Conservation (phyloP, 2,797 vertebrate species). For the Hirundo rustica region DNA sequence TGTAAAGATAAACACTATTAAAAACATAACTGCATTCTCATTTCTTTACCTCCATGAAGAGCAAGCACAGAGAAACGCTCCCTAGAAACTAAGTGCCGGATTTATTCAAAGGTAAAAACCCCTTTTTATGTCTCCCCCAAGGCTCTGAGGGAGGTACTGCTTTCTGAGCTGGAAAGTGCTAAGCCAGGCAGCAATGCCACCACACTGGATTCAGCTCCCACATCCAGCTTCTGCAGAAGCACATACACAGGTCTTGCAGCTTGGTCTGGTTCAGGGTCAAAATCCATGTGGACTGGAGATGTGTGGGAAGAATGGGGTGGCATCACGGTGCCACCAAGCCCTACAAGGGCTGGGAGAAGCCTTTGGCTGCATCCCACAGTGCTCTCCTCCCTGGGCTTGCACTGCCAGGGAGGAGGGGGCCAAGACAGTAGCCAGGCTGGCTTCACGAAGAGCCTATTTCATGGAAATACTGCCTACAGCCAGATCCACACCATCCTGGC, state of each 20-base stretch:
- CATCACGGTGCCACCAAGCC: neutral
- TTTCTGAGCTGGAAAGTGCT: neutral
- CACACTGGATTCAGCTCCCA: neutral
- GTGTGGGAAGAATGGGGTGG: neutral
- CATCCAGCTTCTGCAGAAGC: neutral
- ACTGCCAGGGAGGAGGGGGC: neutral
- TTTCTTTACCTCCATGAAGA: conserved; percentile 10
- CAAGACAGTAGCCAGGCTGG: neutral
- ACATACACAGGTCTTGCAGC: neutral
- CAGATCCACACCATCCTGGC: neutral
- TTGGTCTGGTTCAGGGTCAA: neutral
- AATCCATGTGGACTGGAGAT: neutral
- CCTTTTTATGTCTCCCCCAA: neutral
- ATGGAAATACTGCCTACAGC: neutral
- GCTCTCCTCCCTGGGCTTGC: neutral
- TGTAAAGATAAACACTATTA: neutral
- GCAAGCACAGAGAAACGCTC: neutral
- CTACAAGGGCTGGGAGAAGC: neutral
- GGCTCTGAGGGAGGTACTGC: neutral
- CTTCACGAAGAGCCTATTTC: neutral
- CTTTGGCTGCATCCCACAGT: neutral
- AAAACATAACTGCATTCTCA: neutral
- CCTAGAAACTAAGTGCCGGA: rapidly evolving
- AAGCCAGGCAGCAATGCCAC: neutral
- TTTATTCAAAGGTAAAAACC: conserved; percentile 39